phyloP scores from a whole-genome alignment of 2,797 vertebrate species.

The Hybognathus amarus region DNA sequence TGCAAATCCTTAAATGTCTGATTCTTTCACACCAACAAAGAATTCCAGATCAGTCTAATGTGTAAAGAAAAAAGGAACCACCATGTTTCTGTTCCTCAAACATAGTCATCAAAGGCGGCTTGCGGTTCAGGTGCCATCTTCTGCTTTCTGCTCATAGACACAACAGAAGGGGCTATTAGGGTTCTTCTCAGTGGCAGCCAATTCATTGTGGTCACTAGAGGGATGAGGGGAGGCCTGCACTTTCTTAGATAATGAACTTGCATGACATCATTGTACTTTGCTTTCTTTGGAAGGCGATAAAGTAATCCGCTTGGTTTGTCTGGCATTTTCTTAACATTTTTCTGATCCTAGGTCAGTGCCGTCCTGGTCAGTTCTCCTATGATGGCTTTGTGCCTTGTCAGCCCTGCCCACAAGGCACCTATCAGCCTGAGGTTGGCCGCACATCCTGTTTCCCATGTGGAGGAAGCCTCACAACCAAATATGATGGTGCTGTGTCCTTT shows the following conservation, averaged over 20 bases:
- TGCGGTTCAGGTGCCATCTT: slow-evolving; percentile 71
- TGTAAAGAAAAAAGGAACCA: slow-evolving; percentile 64
- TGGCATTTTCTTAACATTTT: slow-evolving; percentile 30
- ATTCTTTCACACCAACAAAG: slow-evolving; percentile 66
- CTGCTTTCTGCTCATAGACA: slow-evolving; percentile 72
- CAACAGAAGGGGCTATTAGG: slow-evolving; percentile 75
- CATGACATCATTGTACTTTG: slow-evolving; percentile 55
- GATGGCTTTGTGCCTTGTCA: slow-evolving; percentile 92
- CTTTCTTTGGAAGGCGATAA: slow-evolving; percentile 46
- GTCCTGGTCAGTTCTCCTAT: slow-evolving; percentile 87
- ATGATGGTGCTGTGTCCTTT: slow-evolving; percentile 82
- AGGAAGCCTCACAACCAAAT: slow-evolving; percentile 86
- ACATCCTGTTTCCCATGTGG: slow-evolving; percentile 91
- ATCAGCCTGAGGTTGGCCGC: slow-evolving; percentile 90
- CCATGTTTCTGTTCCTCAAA: slow-evolving; percentile 71
- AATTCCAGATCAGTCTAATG: slow-evolving; percentile 44
- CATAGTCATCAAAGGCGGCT: slow-evolving; percentile 71
- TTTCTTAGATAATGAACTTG: slow-evolving; percentile 60
- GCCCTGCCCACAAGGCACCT: slow-evolving; percentile 85
- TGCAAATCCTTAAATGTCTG: slow-evolving; percentile 60
- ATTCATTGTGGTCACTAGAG: slow-evolving; percentile 68
- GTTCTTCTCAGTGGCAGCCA: slow-evolving; percentile 64
- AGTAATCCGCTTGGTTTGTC: not conserved
- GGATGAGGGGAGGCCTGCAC: slow-evolving; percentile 58
- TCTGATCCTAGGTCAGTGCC: slow-evolving; percentile 85